These are phyloP conservation scores for Spongilla lacustris DNA, from an alignment of 37 sponge, comb jelly and placozoan genomes.

Conservation along the genomic window DNA sequence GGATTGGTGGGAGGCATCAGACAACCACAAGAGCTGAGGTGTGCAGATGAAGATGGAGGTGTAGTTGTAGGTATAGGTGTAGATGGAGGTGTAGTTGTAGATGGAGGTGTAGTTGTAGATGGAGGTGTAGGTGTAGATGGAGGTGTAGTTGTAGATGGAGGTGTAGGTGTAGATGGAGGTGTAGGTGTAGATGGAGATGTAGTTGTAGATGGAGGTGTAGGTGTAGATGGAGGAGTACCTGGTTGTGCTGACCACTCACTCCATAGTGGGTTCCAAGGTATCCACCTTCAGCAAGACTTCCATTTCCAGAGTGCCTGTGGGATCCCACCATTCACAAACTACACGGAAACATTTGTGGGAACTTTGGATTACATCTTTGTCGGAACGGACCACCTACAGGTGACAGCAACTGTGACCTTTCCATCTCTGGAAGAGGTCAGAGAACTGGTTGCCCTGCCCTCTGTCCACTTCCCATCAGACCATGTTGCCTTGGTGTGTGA, in stretches of 20 bases:
- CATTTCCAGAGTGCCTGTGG: constrained; percentile 69
- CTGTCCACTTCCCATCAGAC: constrained; percentile 82
- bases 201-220: no score
- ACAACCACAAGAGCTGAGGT: background rate
- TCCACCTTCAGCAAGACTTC: constrained; percentile 25
- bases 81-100: background rate
- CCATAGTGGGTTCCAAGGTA: no score
- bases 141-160: background rate
- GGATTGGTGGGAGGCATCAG: background rate
- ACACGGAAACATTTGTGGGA: constrained; percentile 47
- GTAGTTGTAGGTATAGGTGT: background rate
- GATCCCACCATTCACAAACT: constrained; percentile 63
- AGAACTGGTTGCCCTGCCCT: constrained; percentile 73
- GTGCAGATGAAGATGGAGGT: background rate
- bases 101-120: background rate
- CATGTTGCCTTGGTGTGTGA: constrained; percentile 82
- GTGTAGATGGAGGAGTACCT: no score
- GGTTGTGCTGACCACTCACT: no score
- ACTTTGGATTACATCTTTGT: constrained; percentile 82
- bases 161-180: no score
- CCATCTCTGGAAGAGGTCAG: constrained; percentile 73
- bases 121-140: background rate
- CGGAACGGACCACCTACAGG: constrained; percentile 43
- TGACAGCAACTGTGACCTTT: constrained; percentile 34
- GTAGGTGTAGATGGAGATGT: no score